phyloP scores from a whole-genome alignment of 92 coral and sea anemone genomes.

The Phenganax marumi region DNA sequence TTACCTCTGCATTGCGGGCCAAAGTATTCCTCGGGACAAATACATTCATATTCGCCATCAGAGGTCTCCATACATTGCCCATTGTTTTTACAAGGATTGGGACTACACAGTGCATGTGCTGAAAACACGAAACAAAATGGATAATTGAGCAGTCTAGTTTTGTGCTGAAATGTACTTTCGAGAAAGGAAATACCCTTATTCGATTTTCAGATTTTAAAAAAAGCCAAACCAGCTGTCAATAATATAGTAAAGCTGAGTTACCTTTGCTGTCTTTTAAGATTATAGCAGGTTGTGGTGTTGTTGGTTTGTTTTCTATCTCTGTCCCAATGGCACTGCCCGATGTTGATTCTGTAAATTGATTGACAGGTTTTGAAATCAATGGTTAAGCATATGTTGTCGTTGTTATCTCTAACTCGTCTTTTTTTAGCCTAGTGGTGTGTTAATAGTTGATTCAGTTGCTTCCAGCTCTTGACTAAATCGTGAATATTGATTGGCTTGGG shows the following conservation, averaged over 20 bases:
- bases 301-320: neutral
- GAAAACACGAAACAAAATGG: constrained; percentile 11
- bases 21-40: constrained; percentile 81
- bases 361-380: neutral
- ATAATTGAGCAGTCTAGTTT: neutral
- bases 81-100: constrained; percentile 77
- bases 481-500: neutral
- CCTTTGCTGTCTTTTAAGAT: neutral
- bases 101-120: constrained; percentile 69
- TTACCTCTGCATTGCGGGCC: constrained; percentile 98
- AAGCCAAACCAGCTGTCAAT: too few species aligned
- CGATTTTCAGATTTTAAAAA: neutral
- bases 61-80: constrained; percentile 88
- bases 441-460: neutral
- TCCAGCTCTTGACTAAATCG: neutral
- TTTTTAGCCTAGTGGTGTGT: neutral
- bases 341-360: neutral
- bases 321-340: neutral
- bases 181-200: neutral
- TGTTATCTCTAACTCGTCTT: neutral
- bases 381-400: neutral
- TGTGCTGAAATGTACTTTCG: neutral
- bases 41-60: constrained; percentile 86
- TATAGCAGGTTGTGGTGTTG: neutral
- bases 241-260: neutral